Conservation (phyloP, 2,113 vertebrate species). For the Girardinichthys multiradiatus region DNA sequence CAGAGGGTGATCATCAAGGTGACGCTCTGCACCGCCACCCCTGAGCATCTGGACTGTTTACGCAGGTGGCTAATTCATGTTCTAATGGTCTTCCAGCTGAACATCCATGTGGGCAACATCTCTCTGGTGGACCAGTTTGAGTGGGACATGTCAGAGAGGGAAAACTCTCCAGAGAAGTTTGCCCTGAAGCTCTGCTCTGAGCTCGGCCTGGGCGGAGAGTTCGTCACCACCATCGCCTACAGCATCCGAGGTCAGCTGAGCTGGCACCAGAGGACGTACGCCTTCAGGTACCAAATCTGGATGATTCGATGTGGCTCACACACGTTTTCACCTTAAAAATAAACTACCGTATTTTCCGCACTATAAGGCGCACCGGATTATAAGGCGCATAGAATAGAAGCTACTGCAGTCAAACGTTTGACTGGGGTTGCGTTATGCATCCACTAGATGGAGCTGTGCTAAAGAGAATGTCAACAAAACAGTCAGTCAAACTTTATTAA, state of each 20-base stretch:
- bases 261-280: constrained; percentile 99
- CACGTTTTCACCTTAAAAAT: no score
- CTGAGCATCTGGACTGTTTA: accelerated
- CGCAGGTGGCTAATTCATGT: accelerated
- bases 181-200: constrained; percentile 98
- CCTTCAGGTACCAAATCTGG: constrained; percentile 88
- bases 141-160: constrained; percentile 99
- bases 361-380: no score
- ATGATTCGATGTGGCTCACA: no score
- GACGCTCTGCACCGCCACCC: not conserved
- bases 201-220: constrained; percentile 96
- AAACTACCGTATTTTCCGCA: no score
- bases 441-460: no score
- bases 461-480: no score
- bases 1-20: constrained; percentile 99
- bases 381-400: no score
- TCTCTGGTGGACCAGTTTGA: constrained; percentile 99
- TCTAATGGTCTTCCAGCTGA: constrained; percentile 78
- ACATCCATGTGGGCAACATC: constrained; percentile 98
- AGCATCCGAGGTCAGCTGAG: constrained; percentile 98
- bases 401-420: no score
- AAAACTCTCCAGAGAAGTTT: constrained; percentile 98
- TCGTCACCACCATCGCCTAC: constrained; percentile 98
- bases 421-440: no score
- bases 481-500: no score